Conservation (phyloP, 2,797 vertebrate genomes). For the Anomalospiza imberbis region DNA sequence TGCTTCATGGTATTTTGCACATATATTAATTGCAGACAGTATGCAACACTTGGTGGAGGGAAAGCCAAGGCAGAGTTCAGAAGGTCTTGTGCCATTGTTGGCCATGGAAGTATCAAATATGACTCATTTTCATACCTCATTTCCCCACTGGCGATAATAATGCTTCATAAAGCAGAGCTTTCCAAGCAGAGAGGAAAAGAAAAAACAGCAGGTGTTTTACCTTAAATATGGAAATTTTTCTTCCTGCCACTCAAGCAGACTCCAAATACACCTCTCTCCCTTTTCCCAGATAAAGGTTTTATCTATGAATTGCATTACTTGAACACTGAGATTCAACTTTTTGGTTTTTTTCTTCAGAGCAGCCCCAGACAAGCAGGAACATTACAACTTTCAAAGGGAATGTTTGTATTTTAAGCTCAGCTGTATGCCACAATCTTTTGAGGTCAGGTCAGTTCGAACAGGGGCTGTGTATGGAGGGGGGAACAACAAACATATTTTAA, state of each 20-base stretch:
- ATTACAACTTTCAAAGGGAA: constrained; percentile 5
- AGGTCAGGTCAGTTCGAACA: constrained; percentile 45
- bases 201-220: background rate
- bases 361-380: background rate
- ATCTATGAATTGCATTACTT: background rate
- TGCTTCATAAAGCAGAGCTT: background rate
- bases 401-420: constrained; percentile 45
- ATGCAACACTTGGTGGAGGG: background rate
- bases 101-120: background rate
- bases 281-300: background rate
- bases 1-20: background rate
- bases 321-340: background rate
- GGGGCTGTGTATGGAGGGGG: background rate
- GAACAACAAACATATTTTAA: constrained; percentile 47
- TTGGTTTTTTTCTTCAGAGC: background rate
- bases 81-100: background rate
- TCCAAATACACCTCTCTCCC: background rate
- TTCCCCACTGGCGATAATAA: rapidly evolving
- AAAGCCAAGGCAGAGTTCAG: background rate
- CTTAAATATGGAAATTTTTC: background rate
- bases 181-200: background rate
- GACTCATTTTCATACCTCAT: background rate
- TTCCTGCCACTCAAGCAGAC: background rate
- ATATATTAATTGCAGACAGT: background rate
- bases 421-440: constrained; percentile 1